Evolutionary conservation across 1,140 invertebrate species (phyloP).

Genomic region (Globodera rostochiensis): DNA sequence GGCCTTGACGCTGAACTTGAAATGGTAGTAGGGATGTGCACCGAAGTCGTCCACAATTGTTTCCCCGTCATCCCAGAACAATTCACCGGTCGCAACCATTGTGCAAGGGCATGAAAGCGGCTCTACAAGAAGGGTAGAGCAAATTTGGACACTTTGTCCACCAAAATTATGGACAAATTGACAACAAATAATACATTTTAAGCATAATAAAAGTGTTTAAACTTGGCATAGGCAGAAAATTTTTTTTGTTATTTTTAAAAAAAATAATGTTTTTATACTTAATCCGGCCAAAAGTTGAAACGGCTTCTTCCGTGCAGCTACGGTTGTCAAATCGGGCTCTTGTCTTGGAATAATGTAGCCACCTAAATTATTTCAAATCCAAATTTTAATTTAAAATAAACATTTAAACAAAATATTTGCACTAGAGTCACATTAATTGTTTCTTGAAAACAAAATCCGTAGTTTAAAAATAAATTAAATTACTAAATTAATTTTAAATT

Average conservation of each 20-base stretch:
- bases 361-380: conserved; percentile 20
- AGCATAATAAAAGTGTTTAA: too few relatives aligned
- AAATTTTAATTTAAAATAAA: background rate
- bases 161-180: background rate
- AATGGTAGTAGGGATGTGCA: conserved; percentile 34
- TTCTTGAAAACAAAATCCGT: too few relatives aligned
- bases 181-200: background rate
- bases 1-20: conserved; percentile 21
- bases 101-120: conserved; percentile 2
- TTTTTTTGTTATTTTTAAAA: too few relatives aligned
- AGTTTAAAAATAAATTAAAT: too few relatives aligned
- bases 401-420: too few relatives aligned
- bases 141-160: background rate
- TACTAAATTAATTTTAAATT: too few relatives aligned
- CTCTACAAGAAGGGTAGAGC: background rate
- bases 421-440: too few relatives aligned
- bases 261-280: conserved; percentile 5
- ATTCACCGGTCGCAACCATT: conserved; percentile 30
- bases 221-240: too few relatives aligned
- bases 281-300: conserved; percentile 41
- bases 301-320: conserved; percentile 29
- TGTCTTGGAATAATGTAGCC: conserved; percentile 37
- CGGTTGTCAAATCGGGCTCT: conserved; percentile 37
- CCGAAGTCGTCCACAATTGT: conserved; percentile 23
- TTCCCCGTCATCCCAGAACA: conserved; percentile 50